Evolutionary conservation across 2,888 invertebrate species (phyloP).

Genomic region (Apomyelois bistriatella): DNA sequence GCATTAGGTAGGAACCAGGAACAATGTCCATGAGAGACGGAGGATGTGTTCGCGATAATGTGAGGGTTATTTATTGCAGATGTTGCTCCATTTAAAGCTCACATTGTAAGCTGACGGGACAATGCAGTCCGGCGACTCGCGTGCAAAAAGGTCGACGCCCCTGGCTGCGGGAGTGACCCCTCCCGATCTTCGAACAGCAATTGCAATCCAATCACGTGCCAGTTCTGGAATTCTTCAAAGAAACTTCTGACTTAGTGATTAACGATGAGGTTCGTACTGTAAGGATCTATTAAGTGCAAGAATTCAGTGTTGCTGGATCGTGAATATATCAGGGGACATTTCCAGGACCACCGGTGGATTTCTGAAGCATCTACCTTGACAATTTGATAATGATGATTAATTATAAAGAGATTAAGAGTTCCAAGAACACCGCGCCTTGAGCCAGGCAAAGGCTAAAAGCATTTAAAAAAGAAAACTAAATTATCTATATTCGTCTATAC

Average conservation of each 20-base stretch:
- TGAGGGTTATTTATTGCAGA: background rate
- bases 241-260: background rate
- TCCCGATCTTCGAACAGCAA: conserved; percentile 32
- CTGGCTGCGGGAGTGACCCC: conserved; percentile 62
- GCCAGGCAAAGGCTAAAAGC: too few relatives aligned
- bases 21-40: background rate
- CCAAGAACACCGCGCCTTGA: too few relatives aligned
- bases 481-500: too few relatives aligned
- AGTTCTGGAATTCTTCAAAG: background rate
- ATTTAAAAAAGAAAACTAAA: too few relatives aligned
- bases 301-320: too few relatives aligned
- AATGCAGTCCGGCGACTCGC: conserved; percentile 51
- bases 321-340: too few relatives aligned
- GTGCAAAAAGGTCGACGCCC: conserved; percentile 63
- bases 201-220: conserved; percentile 10
- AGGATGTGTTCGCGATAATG: background rate
- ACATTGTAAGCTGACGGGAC: conserved; percentile 37
- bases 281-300: background rate
- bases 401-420: too few relatives aligned
- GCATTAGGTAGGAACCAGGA: background rate
- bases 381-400: too few relatives aligned
- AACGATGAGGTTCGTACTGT: background rate
- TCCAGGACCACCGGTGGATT: too few relatives aligned
- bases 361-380: too few relatives aligned
- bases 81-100: background rate